phyloP scores from a whole-genome alignment of 2,113 vertebrate species.

The Brachyhypopomus gauderio region DNA sequence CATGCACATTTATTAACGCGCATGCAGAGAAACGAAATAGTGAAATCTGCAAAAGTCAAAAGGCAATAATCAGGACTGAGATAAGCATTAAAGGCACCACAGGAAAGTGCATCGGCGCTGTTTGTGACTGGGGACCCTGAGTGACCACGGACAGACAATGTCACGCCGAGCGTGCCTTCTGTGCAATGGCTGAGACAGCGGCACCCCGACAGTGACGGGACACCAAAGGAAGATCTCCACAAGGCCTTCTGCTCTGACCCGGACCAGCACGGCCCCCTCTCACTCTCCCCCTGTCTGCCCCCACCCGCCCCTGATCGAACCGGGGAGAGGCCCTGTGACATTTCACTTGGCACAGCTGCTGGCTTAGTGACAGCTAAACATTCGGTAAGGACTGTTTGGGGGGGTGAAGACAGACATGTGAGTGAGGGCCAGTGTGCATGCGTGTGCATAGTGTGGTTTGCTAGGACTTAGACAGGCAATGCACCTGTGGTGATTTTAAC shows the following conservation, averaged over 20 bases:
- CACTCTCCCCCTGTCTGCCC: slow-evolving; percentile 65
- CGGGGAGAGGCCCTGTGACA: slow-evolving; percentile 69
- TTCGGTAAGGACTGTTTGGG: slow-evolving; percentile 74
- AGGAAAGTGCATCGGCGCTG: neutral
- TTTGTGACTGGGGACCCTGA: slow-evolving; percentile 50
- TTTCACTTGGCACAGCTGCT: slow-evolving; percentile 77
- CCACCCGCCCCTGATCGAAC: slow-evolving; percentile 73
- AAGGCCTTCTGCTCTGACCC: slow-evolving; percentile 58
- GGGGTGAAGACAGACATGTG: neutral
- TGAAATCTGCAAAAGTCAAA: neutral
- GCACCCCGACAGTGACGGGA: slow-evolving; percentile 74
- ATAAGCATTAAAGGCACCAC: neutral
- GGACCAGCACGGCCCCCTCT: slow-evolving; percentile 63
- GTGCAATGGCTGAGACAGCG: slow-evolving; percentile 69
- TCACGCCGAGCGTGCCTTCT: slow-evolving; percentile 68
- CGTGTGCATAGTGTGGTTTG: slow-evolving; percentile 3
- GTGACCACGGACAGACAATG: slow-evolving; percentile 65
- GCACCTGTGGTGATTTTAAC: slow-evolving; percentile 1
- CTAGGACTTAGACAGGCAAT: slow-evolving; percentile 10
- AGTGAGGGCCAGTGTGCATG: slow-evolving; percentile 10
- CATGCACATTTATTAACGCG: neutral
- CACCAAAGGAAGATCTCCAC: slow-evolving; percentile 71
- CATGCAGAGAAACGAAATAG: neutral
- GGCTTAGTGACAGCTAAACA: slow-evolving; percentile 71
- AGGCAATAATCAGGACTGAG: neutral